Conservation (phyloP, 2,113 vertebrate species). For the Tupaia tana region DNA sequence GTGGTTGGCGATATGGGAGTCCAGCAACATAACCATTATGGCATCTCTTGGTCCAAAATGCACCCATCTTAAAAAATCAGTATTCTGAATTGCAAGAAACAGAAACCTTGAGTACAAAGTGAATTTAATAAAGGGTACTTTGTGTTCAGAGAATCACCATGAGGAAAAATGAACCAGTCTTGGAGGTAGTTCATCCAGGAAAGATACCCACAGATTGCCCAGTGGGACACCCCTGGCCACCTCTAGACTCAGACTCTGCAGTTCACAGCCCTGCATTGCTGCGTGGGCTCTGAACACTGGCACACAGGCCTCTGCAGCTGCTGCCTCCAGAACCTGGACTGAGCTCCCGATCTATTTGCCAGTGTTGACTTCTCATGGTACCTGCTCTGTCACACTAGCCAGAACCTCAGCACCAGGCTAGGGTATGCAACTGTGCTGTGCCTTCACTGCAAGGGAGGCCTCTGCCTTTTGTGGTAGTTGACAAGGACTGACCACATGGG, state of each 20-base stretch:
- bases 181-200: background rate
- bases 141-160: background rate
- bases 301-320: background rate
- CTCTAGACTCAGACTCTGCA: background rate
- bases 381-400: background rate
- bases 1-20: too few species aligned
- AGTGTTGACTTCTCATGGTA: accelerated
- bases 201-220: accelerated
- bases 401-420: background rate
- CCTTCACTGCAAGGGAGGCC: background rate
- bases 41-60: too few species aligned
- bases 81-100: background rate
- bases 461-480: background rate
- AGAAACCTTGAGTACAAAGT: background rate
- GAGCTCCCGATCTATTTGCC: background rate
- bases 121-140: background rate
- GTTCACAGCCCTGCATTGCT: accelerated
- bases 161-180: background rate
- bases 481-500: accelerated
- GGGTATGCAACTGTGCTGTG: background rate
- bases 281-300: accelerated
- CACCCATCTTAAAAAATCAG: background rate
- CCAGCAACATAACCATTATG: too few species aligned
- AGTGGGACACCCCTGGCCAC: accelerated
- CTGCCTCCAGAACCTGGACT: background rate